phyloP scores from a whole-genome alignment of 2,888 invertebrate species.

The Stenoptilia bipunctidactyla region DNA sequence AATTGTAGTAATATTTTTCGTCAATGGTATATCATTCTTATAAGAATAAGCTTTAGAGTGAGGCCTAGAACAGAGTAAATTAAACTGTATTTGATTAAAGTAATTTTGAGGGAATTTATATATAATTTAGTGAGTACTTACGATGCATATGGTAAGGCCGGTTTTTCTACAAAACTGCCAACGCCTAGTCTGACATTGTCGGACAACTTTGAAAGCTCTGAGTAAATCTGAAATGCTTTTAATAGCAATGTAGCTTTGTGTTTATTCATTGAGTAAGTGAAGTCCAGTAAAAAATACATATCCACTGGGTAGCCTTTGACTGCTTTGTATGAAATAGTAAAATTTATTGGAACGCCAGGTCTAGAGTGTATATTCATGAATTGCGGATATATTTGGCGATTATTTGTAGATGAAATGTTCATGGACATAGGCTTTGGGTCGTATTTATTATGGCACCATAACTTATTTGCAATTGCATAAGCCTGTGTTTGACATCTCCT shows the following conservation, averaged over 20 bases:
- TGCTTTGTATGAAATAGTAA: constrained; percentile 68
- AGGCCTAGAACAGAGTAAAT: constrained; percentile 50
- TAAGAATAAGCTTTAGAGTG: constrained; percentile 64
- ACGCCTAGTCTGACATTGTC: constrained; percentile 77
- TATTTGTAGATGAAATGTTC: background rate
- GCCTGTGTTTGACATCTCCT: constrained; percentile 26
- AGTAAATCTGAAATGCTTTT: background rate
- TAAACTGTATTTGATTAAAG: background rate
- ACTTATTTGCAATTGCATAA: constrained; percentile 5
- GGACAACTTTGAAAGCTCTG: constrained; percentile 42
- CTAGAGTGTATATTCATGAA: constrained; percentile 51
- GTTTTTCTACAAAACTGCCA: constrained; percentile 79
- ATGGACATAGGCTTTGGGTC: background rate
- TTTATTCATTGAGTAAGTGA: constrained; percentile 77
- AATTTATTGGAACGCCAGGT: constrained; percentile 43
- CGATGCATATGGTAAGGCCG: constrained; percentile 72
- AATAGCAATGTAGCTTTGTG: background rate
- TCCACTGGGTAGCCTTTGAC: constrained; percentile 85
- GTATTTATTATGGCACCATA: constrained; percentile 26
- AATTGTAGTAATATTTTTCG: constrained; percentile 62
- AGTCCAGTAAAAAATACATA: constrained; percentile 87
- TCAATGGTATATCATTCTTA: constrained; percentile 79
- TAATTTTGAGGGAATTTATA: background rate
- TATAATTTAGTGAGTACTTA: constrained; percentile 23
- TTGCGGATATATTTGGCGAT: constrained; percentile 33